Percentiles rank a stretch among this genome's conserved stretches.
Conservation (phyloP, 1,140 invertebrate genomes). For the Neomicropteryx cornuta region DNA sequence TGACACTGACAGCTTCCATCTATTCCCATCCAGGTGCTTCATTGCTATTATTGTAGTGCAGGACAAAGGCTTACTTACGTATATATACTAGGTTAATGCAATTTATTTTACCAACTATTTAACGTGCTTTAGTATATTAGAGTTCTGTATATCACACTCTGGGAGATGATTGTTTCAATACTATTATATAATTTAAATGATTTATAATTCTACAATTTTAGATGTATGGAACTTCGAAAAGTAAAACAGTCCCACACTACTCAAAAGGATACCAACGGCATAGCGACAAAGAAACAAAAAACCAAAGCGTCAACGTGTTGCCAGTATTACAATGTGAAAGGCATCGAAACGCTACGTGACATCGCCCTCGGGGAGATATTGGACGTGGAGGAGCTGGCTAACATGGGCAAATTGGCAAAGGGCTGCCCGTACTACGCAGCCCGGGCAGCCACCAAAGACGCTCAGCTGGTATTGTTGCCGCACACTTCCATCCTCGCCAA, state of each 20-base stretch:
- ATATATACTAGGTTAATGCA: no score
- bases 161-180: no score
- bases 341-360: slow-evolving; percentile 54
- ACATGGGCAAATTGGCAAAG: slow-evolving; percentile 53
- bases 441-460: slow-evolving; percentile 64
- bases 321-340: slow-evolving; percentile 53
- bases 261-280: slow-evolving; percentile 46
- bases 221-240: slow-evolving; percentile 82
- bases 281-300: slow-evolving; percentile 49
- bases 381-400: slow-evolving; percentile 84
- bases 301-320: slow-evolving; percentile 44
- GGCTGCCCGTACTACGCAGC: slow-evolving; percentile 89
- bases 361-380: slow-evolving; percentile 57
- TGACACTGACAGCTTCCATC: no score
- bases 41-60: no score
- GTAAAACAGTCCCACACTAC: slow-evolving; percentile 47
- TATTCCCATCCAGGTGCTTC: no score
- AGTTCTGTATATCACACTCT: no score
- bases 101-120: no score
- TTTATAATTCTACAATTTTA: slow-evolving; percentile 19
- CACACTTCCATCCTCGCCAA: no score
- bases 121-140: no score
- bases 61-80: no score
- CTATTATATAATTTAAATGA: no score
- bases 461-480: no score